Evolutionary conservation across 1,140 invertebrate genomes (phyloP), one percentile per base, ranked within the genome.

Genomic region (Papilio xuthus): DNA sequence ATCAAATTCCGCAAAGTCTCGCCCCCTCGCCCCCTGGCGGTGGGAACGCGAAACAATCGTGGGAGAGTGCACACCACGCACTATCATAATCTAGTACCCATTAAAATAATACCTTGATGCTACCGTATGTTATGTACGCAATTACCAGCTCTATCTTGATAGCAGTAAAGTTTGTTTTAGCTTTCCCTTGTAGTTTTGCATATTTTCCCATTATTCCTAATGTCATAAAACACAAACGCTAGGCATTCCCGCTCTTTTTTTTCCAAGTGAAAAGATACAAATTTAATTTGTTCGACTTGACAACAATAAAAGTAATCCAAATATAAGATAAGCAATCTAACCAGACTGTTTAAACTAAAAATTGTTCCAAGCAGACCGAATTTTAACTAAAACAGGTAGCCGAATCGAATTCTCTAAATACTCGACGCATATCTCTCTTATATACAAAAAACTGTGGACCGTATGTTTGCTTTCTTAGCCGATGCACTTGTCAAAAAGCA

Each of bases 401-500:
- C 78, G 77, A 77, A 71, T 56, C 71, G 81, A 80, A 85, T 83
- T 84, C 83, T 82, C 28, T 69, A 53, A 77, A 47, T 60, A 77
- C 50, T 41, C 74, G 74, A 79, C 53, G 53, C 67, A 67, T 73
- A 42, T 63, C 71, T 80, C 77, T 82, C 82, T 80, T 70, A 82
- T 82, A 78, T 79, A 90, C 88, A 92, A 87, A 88, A 87, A 88
- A 82, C 77, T 75, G 32, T 50, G 18, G 60, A 80, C 85, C 83
- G 76, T 82, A 87, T 91, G 88, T 92, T 91, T 91, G 90, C 87
- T 82, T 85, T 86, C 77, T 81, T 82, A 84, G 85, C 85, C 85
- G 82, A 78, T 81, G 87, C 90, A 93, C 90, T 93, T 92, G 89
- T 89, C 90, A 86, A 89, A 88, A 87, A 88, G 87, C 89, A 92